Evolutionary conservation across 2,113 vertebrate genomes (phyloP).

Genomic region (Lagopus leucura): DNA sequence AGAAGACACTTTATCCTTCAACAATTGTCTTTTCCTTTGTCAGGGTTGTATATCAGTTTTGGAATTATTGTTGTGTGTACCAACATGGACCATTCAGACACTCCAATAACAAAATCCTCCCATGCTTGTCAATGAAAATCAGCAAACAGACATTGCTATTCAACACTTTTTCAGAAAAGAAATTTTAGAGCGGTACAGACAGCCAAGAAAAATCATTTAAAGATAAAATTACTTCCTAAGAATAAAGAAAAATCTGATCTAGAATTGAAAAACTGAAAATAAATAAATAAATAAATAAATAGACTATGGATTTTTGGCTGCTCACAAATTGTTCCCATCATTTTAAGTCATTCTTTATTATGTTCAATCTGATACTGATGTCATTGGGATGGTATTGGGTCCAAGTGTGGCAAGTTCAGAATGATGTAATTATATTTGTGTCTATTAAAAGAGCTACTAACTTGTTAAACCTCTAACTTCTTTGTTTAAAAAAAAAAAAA

Average conservation of each 20-base stretch:
- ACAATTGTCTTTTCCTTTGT: constrained; percentile 2
- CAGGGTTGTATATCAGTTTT: neutral
- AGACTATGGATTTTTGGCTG: neutral
- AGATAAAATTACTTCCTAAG: neutral
- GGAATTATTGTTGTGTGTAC: neutral
- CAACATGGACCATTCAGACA: neutral
- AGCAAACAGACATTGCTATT: neutral
- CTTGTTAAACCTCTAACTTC: neutral
- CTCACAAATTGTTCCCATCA: neutral
- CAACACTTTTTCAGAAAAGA: neutral
- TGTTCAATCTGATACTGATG: neutral
- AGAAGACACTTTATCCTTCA: neutral
- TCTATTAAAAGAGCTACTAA: neutral
- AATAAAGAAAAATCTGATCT: neutral
- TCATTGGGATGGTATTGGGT: neutral
- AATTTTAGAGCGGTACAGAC: neutral
- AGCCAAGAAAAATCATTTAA: neutral
- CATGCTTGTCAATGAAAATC: neutral
- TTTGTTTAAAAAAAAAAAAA: neutral
- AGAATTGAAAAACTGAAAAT: neutral
- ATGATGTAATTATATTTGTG: neutral
- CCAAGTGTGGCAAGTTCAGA: neutral
- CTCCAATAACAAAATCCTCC: neutral
- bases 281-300: neutral
- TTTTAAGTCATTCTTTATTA: neutral